Base-by-base conservation (phyloP, 2,888 invertebrate genomes). In the Agonopterix subpropinquella region DNA sequence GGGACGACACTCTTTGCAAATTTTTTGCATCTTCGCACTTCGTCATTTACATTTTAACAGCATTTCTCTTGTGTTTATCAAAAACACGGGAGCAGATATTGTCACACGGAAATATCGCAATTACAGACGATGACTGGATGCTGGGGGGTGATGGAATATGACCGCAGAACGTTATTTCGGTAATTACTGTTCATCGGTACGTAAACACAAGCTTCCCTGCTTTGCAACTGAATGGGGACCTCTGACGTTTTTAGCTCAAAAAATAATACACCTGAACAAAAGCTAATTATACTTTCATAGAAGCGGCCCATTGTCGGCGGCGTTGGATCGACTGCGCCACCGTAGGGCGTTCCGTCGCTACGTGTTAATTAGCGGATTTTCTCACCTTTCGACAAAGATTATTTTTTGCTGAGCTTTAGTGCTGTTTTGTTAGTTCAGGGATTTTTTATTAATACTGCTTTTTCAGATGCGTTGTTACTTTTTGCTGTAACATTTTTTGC, bases 281-380 rank as follows among this genome's bases (percentile, higher is more conserved):
- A 72, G 78, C 71, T 86, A 86, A 86, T 86, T 86, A 87, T 77
- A 72, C 68, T 73, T 77, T 70, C 70, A 76, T 72, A 72, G 69
- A 67, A 69, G 68, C 62, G 57, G 61, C 53, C 57, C 80, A 81
- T 77, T 68, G 74, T 50, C 42, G 11, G 11, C 39, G 42, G 42
- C 39, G 39, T 46, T 52, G 61, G 60, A 59, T 61, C 67, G 67
- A 68, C 76, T 68, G 72, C 28, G 28, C 28, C 68, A 56, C 62
- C 47, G 42, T 42, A 13, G 42, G 68, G 70, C 67, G 62, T 75
- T 70, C 62, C 66, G 59, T 28, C 28, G 28, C 28, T 28, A 73
- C 64, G 75, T 77, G 77, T 70, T 86, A 84, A 88, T 87, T 87
- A 86, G 71, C 68, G 61, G 77, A 81, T 78, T 85, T 87, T 88